Base-by-base conservation (phyloP, 2,888 invertebrate species). In the Drosophila borealis region DNA sequence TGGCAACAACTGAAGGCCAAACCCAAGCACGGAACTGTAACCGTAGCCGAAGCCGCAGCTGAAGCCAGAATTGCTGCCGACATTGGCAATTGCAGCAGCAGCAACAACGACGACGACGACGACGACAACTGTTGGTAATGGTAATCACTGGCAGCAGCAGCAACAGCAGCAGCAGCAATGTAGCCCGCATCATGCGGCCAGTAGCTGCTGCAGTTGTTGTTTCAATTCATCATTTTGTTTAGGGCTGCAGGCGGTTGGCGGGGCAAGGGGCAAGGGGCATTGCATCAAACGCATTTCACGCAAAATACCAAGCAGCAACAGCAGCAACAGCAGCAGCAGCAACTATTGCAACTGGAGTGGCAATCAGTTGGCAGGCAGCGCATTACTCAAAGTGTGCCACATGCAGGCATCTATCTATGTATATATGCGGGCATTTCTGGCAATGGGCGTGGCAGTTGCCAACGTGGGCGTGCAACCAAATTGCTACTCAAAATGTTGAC, bases 401-500 rank as follows among this genome's bases (percentile, higher is more conserved):
- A 78, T 78, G 69, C 69, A 49, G 75, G 68, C 76, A 42, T 50
- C 56, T 42, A 21, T 17, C 29, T 36, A 13, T 36, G 36, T 62
- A 51, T 36, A 41, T 62, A 51, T 71, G 46, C 48, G 60, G 54
- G 65, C 34, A 48, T 51, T 55, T 36, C 55, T 44, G 51, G 50
- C 36, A 44, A 1, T 3, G 56, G 41, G 54, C 19, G 56, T 67
- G 69, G 42, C 42, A 53, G 19, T 11, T 42, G 41, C 8, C 57
- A 34, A 34, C 45, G 55, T 51, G 14, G 25, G 25, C 19, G 17
- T 21, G 13, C 34, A 45, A 51, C 74, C 60, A 78, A 76, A 76
- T 78, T 78, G 75, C 75, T 74, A 74, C 79, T 76, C 75, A 78
- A 78, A 78, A 70, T 74, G 74, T 74, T 74, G 79, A 78, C 75